Evolutionary conservation across 1,140 invertebrate genomes (phyloP).

Genomic region (Drosophila obscura): DNA sequence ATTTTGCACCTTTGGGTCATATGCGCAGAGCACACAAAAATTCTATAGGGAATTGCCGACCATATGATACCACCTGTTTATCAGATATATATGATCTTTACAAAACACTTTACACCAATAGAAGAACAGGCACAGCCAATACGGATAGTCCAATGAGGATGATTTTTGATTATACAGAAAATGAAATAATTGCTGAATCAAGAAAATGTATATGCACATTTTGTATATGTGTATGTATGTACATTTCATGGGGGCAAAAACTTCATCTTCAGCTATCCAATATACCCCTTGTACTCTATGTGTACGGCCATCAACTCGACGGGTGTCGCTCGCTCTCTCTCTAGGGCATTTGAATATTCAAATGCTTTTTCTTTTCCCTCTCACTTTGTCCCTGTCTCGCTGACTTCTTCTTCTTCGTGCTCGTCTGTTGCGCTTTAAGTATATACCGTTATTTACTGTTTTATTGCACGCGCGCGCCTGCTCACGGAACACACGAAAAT

Average conservation of each 20-base stretch:
- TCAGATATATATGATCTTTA: too few species aligned
- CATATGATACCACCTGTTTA: too few species aligned
- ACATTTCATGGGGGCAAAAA: too few species aligned
- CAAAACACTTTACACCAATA: too few species aligned
- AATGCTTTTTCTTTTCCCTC: slow-evolving; percentile 43
- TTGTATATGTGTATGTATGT: too few species aligned
- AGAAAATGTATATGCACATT: too few species aligned
- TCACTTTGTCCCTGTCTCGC: background rate
- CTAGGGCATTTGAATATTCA: slow-evolving; percentile 79
- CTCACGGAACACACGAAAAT: slow-evolving; percentile 59
- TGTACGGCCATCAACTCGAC: slow-evolving; percentile 34
- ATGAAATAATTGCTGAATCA: too few species aligned
- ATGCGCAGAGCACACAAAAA: slow-evolving; percentile 27
- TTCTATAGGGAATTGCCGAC: too few species aligned
- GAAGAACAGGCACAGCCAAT: too few species aligned
- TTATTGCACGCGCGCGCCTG: slow-evolving; percentile 69
- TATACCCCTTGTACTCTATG: background rate
- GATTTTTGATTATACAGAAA: too few species aligned
- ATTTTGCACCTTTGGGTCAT: slow-evolving; percentile 51
- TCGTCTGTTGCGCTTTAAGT: slow-evolving; percentile 70
- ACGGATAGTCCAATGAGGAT: too few species aligned
- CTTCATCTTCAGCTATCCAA: too few species aligned
- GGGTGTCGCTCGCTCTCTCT: slow-evolving; percentile 39
- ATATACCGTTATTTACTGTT: slow-evolving; percentile 77
- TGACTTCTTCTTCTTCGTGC: background rate